phyloP scores from a whole-genome alignment of 2,113 vertebrate genomes.

The Sinocyclocheilus grahami region DNA sequence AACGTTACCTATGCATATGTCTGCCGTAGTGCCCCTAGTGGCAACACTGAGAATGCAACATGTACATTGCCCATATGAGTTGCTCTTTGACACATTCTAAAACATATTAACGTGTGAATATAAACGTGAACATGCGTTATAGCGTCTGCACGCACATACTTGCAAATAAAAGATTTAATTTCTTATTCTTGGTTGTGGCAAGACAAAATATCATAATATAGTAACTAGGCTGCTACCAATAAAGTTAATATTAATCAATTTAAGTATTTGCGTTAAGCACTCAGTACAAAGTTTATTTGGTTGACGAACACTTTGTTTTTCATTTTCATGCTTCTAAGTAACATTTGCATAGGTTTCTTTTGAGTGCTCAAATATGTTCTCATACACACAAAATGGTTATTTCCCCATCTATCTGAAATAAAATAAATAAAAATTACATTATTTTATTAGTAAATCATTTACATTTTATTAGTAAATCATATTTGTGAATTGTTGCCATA shows the following conservation, averaged over 20 bases:
- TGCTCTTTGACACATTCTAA: background rate
- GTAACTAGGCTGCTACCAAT: background rate
- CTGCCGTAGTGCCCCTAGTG: background rate
- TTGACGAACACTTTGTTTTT: background rate
- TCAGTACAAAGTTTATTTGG: background rate
- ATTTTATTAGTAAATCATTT: background rate
- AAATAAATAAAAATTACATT: background rate
- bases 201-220: background rate
- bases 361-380: too few species aligned
- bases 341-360: background rate
- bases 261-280: background rate
- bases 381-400: background rate
- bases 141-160: background rate
- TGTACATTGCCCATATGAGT: background rate
- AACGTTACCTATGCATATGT: background rate
- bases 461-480: too few species aligned
- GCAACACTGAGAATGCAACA: background rate
- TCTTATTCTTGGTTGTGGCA: too few species aligned
- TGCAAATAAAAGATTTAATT: background rate
- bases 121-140: background rate
- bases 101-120: background rate
- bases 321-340: background rate
- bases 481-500: background rate
- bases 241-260: background rate
- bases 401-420: background rate